phyloP scores from a whole-genome alignment of 2,888 invertebrate species.

The Cyrtodaria siliqua region DNA sequence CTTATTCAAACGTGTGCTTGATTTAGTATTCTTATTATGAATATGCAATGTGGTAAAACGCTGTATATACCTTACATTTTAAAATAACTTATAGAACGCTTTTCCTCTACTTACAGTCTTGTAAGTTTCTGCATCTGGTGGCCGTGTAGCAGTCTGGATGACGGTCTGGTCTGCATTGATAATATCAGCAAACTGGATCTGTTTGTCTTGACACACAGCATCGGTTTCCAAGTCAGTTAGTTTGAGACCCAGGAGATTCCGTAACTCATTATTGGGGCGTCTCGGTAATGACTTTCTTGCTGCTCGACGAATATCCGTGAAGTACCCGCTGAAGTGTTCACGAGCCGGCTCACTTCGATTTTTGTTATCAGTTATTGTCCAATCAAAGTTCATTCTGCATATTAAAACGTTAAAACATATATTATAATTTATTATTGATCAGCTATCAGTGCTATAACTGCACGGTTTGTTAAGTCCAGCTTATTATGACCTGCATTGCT shows the following conservation, averaged over 20 bases:
- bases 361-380: constrained; percentile 34
- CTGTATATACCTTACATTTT: too few relatives aligned
- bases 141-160: constrained; percentile 5
- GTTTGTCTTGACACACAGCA: not conserved
- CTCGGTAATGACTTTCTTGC: constrained; percentile 52
- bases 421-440: too few relatives aligned
- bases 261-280: constrained; percentile 37
- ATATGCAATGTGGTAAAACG: too few relatives aligned
- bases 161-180: not conserved
- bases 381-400: constrained; percentile 40
- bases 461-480: too few relatives aligned
- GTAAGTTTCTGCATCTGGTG: not conserved
- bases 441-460: too few relatives aligned
- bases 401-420: not conserved
- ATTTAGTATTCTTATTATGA: too few relatives aligned
- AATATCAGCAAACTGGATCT: not conserved
- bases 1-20: too few relatives aligned
- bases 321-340: constrained; percentile 44
- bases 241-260: constrained; percentile 30
- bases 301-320: constrained; percentile 54
- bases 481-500: too few relatives aligned
- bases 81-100: too few relatives aligned
- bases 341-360: constrained; percentile 9
- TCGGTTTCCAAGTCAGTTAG: constrained; percentile 11
- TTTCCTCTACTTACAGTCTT: too few relatives aligned